Evolutionary conservation across 2,113 vertebrate genomes (phyloP), one percentile per base, ranked within the genome.

Genomic region (Myotis davidii): DNA sequence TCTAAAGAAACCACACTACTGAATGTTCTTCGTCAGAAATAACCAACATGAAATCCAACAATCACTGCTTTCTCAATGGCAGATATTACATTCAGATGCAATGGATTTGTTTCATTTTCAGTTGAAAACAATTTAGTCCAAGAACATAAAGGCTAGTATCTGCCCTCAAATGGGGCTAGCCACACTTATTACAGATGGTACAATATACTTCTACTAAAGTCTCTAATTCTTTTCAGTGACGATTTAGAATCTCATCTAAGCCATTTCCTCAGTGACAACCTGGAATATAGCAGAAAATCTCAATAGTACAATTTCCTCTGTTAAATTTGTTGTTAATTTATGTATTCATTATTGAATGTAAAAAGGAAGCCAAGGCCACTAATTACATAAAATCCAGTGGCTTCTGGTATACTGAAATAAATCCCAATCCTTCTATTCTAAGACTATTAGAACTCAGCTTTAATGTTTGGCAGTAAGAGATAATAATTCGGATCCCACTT

Each of bases 251-350:
- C 34, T 94, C 56, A 90, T 85, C 81, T 94, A 90, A 93, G 45
- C 11, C 20, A 92, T 72, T 94, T 97, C 34, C 27, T 95, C 27
- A 94, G 12, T 42, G 39, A 91, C 70, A 91, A 78, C 9, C 69
- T 92, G 21, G 25, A 50, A 96, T 61, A 34, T 32, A 84, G 56
- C 50, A 96, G 32, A 84, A 18, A 90, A 91, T 79, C 65, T 87
- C 85, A 86, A 86, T 0, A 86, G 65, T n/a, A 69, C 18, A 86
- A 85, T 32, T 91, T 93, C 17, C 20, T 81, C 74, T 91, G 39
- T 87, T 92, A 95, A 89, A 92, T 64, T 6, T 96, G 29, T 93
- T 67, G 48, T 91, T 91, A 96, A 92, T 54, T 93, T 93, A 94
- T 20, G 21, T 56, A 77, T 74, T 94, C 45, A 32, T 96, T 95